Conservation (phyloP, 1,140 invertebrate genomes). For the Drosophila rufa region DNA sequence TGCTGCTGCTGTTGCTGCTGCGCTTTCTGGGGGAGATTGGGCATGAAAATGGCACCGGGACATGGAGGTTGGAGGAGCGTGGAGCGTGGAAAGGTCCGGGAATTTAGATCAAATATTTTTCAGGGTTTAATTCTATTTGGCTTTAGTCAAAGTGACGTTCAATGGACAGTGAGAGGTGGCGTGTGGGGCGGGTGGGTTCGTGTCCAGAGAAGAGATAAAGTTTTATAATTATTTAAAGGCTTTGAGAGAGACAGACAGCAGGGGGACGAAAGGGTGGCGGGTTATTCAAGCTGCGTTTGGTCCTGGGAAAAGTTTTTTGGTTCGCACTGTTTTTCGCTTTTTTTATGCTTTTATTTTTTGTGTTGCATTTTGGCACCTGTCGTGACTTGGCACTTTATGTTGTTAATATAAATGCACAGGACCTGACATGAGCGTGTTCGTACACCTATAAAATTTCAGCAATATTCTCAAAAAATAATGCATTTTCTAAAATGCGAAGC, state of each 20-base stretch:
- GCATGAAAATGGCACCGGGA: conserved; percentile 31
- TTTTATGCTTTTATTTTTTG: too few relatives aligned
- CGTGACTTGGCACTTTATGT: conserved; percentile 63
- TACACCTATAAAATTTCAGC: conserved; percentile 1
- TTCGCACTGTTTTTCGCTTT: neutral
- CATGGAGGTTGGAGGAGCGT: conserved; percentile 15
- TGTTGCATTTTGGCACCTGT: conserved; percentile 51
- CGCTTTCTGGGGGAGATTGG: conserved; percentile 66
- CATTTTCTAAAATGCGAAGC: neutral
- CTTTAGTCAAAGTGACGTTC: conserved; percentile 65
- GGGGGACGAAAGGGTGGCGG: neutral
- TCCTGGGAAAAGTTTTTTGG: conserved; percentile 22
- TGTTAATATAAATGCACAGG: conserved; percentile 61
- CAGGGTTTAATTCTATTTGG: conserved; percentile 82
- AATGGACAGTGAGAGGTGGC: conserved; percentile 45
- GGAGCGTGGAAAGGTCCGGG: conserved; percentile 6
- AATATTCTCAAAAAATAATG: neutral
- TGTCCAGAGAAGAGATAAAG: conserved; percentile 56
- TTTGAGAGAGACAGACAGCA: conserved; percentile 37
- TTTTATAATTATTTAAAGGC: conserved; percentile 69
- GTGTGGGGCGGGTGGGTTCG: conserved; percentile 17
- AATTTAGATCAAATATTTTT: conserved; percentile 77
- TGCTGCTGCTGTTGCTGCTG: conserved; percentile 16
- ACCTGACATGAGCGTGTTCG: conserved; percentile 14
- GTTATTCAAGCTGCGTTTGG: conserved; percentile 35